These are phyloP conservation scores for Asbolus verrucosus DNA, from an alignment of 1,140 invertebrate species.

Conservation along the genomic window DNA sequence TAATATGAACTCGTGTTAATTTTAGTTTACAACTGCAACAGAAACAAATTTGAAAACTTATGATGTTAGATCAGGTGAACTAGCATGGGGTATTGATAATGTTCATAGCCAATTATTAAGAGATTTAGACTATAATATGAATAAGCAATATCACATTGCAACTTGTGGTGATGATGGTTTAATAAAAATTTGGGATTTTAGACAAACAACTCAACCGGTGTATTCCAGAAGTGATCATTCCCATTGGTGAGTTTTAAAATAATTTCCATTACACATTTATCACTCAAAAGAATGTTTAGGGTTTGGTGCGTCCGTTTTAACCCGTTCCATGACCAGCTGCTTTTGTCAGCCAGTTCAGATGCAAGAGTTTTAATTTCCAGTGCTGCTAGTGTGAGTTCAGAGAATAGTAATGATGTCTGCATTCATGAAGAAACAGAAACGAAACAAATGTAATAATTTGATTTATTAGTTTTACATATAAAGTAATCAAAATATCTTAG, in stretches of 20 bases:
- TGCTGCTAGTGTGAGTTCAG: constrained; percentile 87
- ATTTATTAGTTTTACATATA: constrained; percentile 28
- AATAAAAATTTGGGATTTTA: constrained; percentile 95
- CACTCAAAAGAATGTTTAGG: constrained; percentile 66
- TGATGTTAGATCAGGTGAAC: constrained; percentile 81
- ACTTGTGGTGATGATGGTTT: constrained; percentile 96
- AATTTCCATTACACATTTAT: too few relatives aligned
- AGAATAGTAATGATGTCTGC: constrained; percentile 56
- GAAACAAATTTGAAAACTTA: constrained; percentile 88
- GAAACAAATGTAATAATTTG: constrained; percentile 59
- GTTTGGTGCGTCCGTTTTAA: constrained; percentile 96
- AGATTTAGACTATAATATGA: constrained; percentile 97
- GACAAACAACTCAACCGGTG: constrained; percentile 82
- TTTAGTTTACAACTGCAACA: constrained; percentile 62
- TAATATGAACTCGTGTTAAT: constrained; percentile 5
- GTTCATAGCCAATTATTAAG: constrained; percentile 90
- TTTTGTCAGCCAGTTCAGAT: constrained; percentile 96
- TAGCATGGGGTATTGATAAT: constrained; percentile 85
- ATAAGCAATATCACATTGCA: constrained; percentile 93
- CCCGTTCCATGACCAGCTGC: constrained; percentile 95
- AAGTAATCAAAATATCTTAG: constrained; percentile 62
- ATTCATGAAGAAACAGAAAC: constrained; percentile 55
- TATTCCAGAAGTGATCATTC: constrained; percentile 90
- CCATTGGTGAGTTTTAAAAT: constrained; percentile 95
- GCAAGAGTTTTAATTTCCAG: constrained; percentile 90